These are phyloP conservation scores for Drosophila lacertosa DNA, from an alignment of 1,140 invertebrate genomes.

Conservation along the genomic window DNA sequence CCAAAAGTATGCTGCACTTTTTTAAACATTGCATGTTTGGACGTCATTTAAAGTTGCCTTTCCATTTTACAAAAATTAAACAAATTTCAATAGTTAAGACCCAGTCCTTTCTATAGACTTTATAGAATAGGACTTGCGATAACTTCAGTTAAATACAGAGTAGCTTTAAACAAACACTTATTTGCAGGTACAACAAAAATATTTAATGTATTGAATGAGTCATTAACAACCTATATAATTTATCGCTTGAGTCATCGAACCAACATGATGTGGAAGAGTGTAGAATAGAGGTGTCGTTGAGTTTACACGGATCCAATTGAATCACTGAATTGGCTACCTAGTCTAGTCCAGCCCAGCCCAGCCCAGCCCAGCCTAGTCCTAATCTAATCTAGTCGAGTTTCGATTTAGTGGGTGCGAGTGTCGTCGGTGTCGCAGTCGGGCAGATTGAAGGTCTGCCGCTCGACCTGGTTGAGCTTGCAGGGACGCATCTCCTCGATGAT, in stretches of 20 bases:
- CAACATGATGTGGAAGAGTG: not conserved
- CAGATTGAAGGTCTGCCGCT: conserved; percentile 44
- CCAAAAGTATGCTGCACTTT: no score
- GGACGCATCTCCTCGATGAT: conserved; percentile 44
- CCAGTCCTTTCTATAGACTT: no score
- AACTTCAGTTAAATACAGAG: no score
- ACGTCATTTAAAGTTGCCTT: no score
- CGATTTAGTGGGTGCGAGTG: conserved; percentile 5
- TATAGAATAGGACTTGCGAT: no score
- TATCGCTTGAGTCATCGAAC: not conserved
- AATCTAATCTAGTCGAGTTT: not conserved
- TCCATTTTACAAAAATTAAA: no score
- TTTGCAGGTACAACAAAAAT: conserved; percentile 22
- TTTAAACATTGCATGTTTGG: no score
- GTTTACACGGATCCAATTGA: conserved; percentile 11
- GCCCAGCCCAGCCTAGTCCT: not conserved
- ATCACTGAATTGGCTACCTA: conserved; percentile 4
- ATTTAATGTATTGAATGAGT: conserved; percentile 3
- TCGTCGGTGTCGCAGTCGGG: conserved; percentile 3
- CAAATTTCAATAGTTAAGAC: no score
- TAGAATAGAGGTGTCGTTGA: not conserved
- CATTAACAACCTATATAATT: not conserved
- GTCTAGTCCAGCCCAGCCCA: not conserved
- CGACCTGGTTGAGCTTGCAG: conserved; percentile 25
- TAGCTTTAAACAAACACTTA: not conserved